Evolutionary conservation across 2,113 vertebrate species (phyloP), one percentile per base, ranked within the genome.

Genomic region (Trogon melanurus): DNA sequence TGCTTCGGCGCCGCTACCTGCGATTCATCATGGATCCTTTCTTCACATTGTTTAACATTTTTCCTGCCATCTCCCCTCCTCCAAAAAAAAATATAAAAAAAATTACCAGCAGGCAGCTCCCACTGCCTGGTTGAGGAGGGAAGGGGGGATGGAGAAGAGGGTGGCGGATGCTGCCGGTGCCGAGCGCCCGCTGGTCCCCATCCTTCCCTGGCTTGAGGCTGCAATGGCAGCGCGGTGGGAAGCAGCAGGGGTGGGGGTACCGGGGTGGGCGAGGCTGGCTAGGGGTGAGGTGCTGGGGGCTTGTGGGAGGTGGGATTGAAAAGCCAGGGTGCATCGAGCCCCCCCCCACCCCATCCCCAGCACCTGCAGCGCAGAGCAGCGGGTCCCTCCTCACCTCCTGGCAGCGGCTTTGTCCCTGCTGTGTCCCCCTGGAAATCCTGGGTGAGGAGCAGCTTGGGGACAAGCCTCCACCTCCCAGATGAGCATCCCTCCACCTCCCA

Each of bases 21-120:
- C 38, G 1, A 17, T 57, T n/a, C 95, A 92, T 93, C 95, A 96
- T 83, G 93, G 95, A 96, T 54, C 93, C 93, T 70, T 83, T 29
- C 82, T 20, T 79, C 4, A 58, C 93, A 92, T 96, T 95, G 96
- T 96, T 83, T 18, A 10, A 13, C 62, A 15, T 6, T 56, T 79
- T 36, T 38, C 16, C 66, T 69, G 36, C 78, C 41, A 22, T 8
- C 14, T 32, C 36, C 3, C 13, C 16, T 10, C 3, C 1, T 6
- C 8, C 27, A 25, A 16, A 34, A 22, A 67, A 47, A n/a, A 23
- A 72, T 25, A 67, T 4, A 21, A 30, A 48, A 30, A 36, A 30
- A 12, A 17, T 13, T 16, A 5, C 14, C 81, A 17, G 41, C 82
- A 51, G 91, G 87, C 73, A 89, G 50, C 84, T 76, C 38, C 34